Percentiles rank a stretch among this genome's conserved stretches.
Evolutionary conservation across 2,888 invertebrate species (phyloP).

Genomic region (Lymantria monacha): DNA sequence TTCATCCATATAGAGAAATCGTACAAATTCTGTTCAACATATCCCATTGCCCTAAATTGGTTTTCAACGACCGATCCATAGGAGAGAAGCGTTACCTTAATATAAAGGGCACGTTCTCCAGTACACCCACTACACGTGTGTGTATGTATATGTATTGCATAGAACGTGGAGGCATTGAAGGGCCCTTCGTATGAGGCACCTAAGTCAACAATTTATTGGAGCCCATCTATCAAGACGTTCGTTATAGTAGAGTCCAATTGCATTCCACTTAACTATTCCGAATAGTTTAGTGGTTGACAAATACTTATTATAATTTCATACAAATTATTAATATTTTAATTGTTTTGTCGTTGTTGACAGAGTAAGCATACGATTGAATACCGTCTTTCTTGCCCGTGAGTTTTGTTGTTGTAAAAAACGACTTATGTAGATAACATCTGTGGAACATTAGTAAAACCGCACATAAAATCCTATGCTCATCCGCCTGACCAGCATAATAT

Average conservation of each 20-base stretch:
- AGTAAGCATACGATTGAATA: too few relatives aligned
- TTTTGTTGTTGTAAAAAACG: too few relatives aligned
- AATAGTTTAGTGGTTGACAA: constrained; percentile 51
- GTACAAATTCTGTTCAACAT: not conserved
- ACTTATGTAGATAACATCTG: too few relatives aligned
- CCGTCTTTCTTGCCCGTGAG: too few relatives aligned
- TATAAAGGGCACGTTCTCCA: constrained; percentile 15
- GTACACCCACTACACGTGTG: constrained; percentile 15
- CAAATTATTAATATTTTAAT: too few relatives aligned
- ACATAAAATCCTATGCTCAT: too few relatives aligned
- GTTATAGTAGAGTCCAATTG: constrained; percentile 63
- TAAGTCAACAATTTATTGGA: constrained; percentile 65
- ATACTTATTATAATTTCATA: constrained; percentile 5
- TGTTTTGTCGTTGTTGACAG: too few relatives aligned
- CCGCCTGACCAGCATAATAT: too few relatives aligned
- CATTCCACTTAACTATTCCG: constrained; percentile 50
- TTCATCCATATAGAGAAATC: not conserved
- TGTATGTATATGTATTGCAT: constrained; percentile 10
- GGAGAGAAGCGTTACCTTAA: constrained; percentile 15
- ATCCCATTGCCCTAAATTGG: constrained; percentile 5
- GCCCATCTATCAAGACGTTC: constrained; percentile 61
- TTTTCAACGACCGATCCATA: constrained; percentile 6
- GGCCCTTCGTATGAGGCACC: constrained; percentile 35
- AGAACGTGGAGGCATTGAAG: constrained; percentile 38
- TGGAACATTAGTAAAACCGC: too few relatives aligned